These are phyloP conservation scores for Malurus cyaneus DNA, from an alignment of 2,113 vertebrate genomes.

Conservation along the genomic window DNA sequence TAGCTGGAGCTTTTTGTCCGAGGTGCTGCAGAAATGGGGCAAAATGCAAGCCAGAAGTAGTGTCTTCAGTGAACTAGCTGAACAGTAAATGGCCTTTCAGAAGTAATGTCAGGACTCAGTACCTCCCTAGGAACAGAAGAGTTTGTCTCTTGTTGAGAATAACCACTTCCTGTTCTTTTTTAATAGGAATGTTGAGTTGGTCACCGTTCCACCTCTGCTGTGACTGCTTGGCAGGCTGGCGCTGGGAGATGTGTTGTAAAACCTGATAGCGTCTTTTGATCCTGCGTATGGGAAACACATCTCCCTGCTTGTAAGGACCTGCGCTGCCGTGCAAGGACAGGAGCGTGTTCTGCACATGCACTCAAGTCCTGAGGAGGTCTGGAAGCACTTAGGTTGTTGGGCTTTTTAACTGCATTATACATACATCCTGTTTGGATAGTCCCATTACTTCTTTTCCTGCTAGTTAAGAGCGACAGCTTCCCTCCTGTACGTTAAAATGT, in stretches of 20 bases:
- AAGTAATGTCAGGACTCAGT: background rate
- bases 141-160: background rate
- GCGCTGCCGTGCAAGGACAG: background rate
- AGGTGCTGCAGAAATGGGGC: background rate
- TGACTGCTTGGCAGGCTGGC: background rate
- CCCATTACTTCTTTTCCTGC: background rate
- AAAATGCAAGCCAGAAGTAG: background rate
- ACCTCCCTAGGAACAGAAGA: background rate
- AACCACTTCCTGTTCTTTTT: background rate
- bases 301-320: constrained; percentile 1
- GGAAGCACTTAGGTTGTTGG: background rate
- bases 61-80: background rate
- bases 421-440: background rate
- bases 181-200: background rate
- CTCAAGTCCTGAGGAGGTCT: background rate
- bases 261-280: constrained; percentile 8
- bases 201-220: background rate
- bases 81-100: background rate
- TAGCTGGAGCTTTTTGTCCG: background rate
- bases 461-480: background rate
- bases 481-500: background rate
- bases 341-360: background rate
- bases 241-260: background rate
- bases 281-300: background rate
- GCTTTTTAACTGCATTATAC: background rate